These are phyloP conservation scores for Hypomecis punctinalis DNA, from an alignment of 2,888 invertebrate genomes.

Conservation along the genomic window DNA sequence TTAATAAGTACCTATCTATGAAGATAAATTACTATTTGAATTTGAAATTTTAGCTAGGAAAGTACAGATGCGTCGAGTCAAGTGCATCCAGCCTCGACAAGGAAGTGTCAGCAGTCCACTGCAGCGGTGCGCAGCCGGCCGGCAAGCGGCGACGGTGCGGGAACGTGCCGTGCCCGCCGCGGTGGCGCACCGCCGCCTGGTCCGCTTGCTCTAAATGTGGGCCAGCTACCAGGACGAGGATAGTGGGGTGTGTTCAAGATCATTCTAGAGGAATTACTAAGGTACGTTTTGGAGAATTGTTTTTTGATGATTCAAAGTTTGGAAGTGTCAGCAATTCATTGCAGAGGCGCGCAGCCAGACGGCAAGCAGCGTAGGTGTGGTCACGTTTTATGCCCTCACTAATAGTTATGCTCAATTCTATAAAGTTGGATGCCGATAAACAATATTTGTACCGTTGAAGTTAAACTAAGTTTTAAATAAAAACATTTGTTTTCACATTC, in stretches of 20 bases:
- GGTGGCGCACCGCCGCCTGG: constrained; percentile 93
- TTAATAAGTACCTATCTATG: too few species aligned
- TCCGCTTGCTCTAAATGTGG: constrained; percentile 91
- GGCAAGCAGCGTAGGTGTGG: too few species aligned
- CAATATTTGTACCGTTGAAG: too few species aligned
- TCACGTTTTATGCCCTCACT: too few species aligned
- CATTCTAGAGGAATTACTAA: constrained; percentile 77
- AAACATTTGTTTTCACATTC: too few species aligned
- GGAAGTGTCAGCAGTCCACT: constrained; percentile 81
- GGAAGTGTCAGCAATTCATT: too few species aligned
- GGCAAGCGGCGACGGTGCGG: constrained; percentile 87
- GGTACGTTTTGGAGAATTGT: constrained; percentile 59
- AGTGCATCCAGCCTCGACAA: constrained; percentile 85
- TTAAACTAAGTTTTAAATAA: too few species aligned
- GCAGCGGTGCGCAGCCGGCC: constrained; percentile 86
- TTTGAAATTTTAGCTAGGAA: constrained; percentile 86
- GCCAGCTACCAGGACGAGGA: constrained; percentile 89
- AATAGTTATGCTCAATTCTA: too few species aligned
- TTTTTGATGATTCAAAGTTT: background rate
- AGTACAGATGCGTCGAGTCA: constrained; percentile 89
- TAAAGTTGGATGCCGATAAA: too few species aligned
- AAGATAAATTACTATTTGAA: too few species aligned
- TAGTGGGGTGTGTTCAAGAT: constrained; percentile 89
- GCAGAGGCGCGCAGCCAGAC: too few species aligned
- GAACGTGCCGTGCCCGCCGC: constrained; percentile 91